A percentile compares a stretch with the other conserved stretches of the same genome.
These are phyloP conservation scores for Tympanoctomys barrerae DNA, from an alignment of 2,797 vertebrate genomes.

Conservation along the genomic window DNA sequence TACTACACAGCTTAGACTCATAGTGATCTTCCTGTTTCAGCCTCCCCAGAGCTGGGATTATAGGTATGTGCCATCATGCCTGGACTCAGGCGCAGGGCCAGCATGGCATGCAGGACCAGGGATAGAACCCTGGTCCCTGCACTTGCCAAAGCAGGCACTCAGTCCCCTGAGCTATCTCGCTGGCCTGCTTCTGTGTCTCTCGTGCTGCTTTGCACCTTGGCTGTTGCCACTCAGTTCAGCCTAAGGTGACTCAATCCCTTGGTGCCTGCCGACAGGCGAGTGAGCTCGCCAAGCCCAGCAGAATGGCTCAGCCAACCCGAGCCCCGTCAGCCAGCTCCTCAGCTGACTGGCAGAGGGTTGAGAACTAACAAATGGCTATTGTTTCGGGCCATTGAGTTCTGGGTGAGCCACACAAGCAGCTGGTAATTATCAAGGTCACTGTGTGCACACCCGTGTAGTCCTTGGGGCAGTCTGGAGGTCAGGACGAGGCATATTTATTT, in stretches of 20 bases:
- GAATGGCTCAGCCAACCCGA: neutral
- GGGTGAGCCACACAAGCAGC: neutral
- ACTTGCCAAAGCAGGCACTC: no score
- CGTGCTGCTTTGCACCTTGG: neutral
- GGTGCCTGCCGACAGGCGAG: neutral
- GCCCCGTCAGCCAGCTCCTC: neutral
- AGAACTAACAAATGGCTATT: slow-evolving; percentile 9
- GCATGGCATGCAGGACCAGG: no score
- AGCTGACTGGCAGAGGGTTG: neutral
- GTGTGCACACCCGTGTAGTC: neutral
- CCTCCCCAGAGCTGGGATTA: no score
- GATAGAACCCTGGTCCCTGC: no score
- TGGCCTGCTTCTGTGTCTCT: neutral
- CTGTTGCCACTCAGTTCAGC: neutral
- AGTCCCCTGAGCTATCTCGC: no score
- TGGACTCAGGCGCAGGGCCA: no score
- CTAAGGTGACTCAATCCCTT: neutral
- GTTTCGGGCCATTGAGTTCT: neutral
- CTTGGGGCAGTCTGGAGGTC: neutral
- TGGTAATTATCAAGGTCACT: neutral
- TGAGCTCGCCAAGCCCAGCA: neutral
- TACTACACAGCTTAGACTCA: no score
- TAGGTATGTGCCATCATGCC: no score
- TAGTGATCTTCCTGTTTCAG: no score
- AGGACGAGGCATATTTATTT: neutral